phyloP scores from a whole-genome alignment of 2,888 invertebrate species.

The Lasioglossum oenotherae region DNA sequence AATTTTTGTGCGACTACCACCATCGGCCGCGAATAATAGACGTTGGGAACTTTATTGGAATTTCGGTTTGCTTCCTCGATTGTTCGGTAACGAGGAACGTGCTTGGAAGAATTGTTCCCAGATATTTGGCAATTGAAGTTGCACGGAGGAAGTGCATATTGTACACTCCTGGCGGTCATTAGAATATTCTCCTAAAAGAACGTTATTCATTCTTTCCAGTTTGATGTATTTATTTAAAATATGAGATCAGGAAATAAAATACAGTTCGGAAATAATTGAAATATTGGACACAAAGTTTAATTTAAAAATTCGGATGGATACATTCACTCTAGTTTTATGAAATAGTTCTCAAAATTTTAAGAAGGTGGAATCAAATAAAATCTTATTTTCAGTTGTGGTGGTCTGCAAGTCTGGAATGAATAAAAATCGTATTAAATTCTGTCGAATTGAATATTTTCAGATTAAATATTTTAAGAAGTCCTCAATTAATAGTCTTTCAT shows the following conservation, averaged over 20 bases:
- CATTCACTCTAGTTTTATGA: too few species aligned
- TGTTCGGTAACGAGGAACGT: background rate
- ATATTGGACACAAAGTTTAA: too few species aligned
- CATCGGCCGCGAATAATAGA: background rate
- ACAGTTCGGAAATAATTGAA: too few species aligned
- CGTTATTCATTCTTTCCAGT: background rate
- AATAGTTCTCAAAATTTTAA: too few species aligned
- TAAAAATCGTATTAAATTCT: background rate
- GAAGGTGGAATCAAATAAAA: too few species aligned
- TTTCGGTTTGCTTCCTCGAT: background rate
- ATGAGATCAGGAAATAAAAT: background rate
- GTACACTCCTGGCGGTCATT: background rate
- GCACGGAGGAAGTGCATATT: background rate
- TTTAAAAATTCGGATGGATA: too few species aligned
- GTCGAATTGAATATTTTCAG: too few species aligned
- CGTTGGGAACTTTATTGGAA: background rate
- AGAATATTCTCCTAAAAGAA: background rate
- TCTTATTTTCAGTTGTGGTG: too few species aligned
- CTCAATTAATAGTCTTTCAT: too few species aligned
- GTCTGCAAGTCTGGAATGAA: background rate
- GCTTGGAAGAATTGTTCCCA: background rate
- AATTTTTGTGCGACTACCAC: background rate
- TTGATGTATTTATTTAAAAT: background rate
- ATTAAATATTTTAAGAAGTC: too few species aligned
- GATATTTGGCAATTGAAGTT: background rate